A percentile compares a stretch with the other conserved stretches of the same genome.
phyloP scores from a whole-genome alignment of 1,140 invertebrate species.

The Aphelenchoides fujianensis region DNA sequence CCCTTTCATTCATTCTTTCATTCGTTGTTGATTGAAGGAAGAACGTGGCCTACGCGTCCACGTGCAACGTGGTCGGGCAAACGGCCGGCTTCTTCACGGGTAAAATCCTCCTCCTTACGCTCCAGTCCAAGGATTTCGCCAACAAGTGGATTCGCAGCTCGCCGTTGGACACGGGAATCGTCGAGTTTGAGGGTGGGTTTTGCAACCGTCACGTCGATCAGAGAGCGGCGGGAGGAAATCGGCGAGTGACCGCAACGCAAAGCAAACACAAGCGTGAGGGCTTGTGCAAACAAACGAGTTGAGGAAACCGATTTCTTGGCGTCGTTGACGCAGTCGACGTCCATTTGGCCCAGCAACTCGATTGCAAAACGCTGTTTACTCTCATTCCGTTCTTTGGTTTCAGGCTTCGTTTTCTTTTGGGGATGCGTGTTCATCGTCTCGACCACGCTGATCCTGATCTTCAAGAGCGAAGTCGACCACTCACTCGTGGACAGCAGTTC shows the following conservation, averaged over 20 bases:
- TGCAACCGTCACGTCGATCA: slow-evolving; percentile 5
- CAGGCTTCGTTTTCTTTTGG: slow-evolving; percentile 91
- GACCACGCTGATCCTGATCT: slow-evolving; percentile 81
- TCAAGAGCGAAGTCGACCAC: slow-evolving; percentile 77
- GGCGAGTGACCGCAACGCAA: not conserved
- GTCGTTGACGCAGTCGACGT: too few species aligned
- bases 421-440: slow-evolving; percentile 82
- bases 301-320: too few species aligned
- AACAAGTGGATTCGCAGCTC: slow-evolving; percentile 80
- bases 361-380: too few species aligned
- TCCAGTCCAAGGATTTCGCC: slow-evolving; percentile 94
- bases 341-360: too few species aligned
- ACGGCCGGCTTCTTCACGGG: slow-evolving; percentile 95
- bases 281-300: not conserved
- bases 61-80: slow-evolving; percentile 96
- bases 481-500: slow-evolving; percentile 37
- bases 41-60: slow-evolving; percentile 97
- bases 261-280: not conserved
- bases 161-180: slow-evolving; percentile 73
- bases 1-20: not conserved
- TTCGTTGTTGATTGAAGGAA: slow-evolving; percentile 63
- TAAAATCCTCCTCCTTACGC: slow-evolving; percentile 89
- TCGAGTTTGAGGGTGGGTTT: slow-evolving; percentile 77
- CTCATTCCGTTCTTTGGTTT: too few species aligned
- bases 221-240: not conserved